Evolutionary conservation across 2,888 invertebrate species (phyloP).

Genomic region (Xestia xanthographa): DNA sequence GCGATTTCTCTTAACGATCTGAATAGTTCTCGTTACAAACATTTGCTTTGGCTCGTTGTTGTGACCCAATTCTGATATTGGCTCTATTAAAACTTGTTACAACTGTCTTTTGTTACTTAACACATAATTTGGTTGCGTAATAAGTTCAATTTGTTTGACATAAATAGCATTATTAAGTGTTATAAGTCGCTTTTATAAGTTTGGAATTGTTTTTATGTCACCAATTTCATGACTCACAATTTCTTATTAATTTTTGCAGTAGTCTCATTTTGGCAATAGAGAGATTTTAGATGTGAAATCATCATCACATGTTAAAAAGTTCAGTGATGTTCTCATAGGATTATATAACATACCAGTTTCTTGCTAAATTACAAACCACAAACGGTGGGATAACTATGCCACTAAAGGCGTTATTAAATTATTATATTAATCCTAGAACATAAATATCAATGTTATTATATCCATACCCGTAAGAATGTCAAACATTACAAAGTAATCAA

Average conservation of each 20-base stretch:
- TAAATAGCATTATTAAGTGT: slow-evolving; percentile 10
- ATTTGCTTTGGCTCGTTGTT: slow-evolving; percentile 62
- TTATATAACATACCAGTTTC: slow-evolving; percentile 1
- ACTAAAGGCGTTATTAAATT: not conserved
- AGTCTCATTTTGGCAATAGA: not conserved
- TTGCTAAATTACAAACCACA: slow-evolving; percentile 7
- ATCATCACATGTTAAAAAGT: not conserved
- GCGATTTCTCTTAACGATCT: slow-evolving; percentile 79
- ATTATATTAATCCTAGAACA: slow-evolving; percentile 18
- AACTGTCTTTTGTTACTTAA: slow-evolving; percentile 53
- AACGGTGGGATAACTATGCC: not conserved
- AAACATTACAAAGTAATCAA: not conserved
- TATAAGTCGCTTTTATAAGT: not conserved
- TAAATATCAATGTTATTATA: slow-evolving; percentile 1
- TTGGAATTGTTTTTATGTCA: not conserved
- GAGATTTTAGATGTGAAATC: not conserved
- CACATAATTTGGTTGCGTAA: slow-evolving; percentile 47
- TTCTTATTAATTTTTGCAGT: not conserved
- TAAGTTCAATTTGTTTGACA: slow-evolving; percentile 14
- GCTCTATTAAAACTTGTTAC: slow-evolving; percentile 60
- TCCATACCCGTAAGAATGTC: slow-evolving; percentile 8
- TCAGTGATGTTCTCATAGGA: not conserved
- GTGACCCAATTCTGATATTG: slow-evolving; percentile 70
- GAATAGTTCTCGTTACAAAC: slow-evolving; percentile 64
- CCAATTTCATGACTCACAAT: not conserved